A percentile compares a stretch with the other conserved stretches of the same genome.
These are phyloP conservation scores for Ailurus styani DNA, from an alignment of 2,113 vertebrate species.

Conservation along the genomic window DNA sequence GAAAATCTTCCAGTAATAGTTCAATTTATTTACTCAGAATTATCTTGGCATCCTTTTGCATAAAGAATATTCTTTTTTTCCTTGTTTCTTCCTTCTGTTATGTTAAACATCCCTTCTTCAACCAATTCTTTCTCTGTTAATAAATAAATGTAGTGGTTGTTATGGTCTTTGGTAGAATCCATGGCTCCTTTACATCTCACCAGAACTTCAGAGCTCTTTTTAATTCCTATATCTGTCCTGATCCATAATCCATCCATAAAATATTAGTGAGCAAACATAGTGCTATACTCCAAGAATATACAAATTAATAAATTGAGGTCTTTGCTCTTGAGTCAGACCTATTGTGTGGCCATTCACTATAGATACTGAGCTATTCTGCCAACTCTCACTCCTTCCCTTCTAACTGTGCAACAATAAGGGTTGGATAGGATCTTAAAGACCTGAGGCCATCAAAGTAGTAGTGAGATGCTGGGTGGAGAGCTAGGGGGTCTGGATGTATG, in stretches of 20 bases:
- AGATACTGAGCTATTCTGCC: background rate
- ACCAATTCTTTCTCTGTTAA: background rate
- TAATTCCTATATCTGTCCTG: background rate
- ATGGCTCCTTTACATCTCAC: background rate
- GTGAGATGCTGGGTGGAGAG: background rate
- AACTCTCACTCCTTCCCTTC: background rate
- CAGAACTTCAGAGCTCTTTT: background rate
- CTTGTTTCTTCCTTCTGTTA: background rate
- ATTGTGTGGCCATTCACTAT: background rate
- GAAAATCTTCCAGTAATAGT: background rate
- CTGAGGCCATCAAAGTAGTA: background rate
- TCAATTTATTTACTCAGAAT: conserved; percentile 12
- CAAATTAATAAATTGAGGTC: background rate
- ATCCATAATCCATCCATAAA: background rate
- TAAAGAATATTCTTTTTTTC: background rate
- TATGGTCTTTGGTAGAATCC: background rate
- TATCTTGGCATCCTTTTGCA: background rate
- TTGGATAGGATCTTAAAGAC: background rate
- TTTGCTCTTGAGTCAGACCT: background rate
- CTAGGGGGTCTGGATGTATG: background rate
- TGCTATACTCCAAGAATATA: background rate
- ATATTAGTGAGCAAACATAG: background rate
- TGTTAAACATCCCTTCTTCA: accelerated
- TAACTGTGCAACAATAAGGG: background rate
- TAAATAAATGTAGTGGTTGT: background rate